These are phyloP conservation scores for Melopsittacus undulatus DNA, from an alignment of 2,797 vertebrate species.

Conservation along the genomic window DNA sequence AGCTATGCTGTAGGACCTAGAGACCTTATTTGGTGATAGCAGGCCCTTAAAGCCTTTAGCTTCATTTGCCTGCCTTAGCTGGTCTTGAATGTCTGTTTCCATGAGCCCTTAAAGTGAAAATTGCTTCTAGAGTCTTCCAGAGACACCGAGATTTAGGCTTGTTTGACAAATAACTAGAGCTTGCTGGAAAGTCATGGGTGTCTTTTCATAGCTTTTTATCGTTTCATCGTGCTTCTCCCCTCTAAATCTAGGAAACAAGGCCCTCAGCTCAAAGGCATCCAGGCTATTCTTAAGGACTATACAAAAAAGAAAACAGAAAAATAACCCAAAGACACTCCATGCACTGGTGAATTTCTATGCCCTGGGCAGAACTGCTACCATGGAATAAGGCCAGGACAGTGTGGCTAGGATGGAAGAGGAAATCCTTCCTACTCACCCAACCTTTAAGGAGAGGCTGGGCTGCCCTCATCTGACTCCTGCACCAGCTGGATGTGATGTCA, in stretches of 20 bases:
- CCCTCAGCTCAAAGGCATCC: not conserved
- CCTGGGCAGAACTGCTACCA: not conserved
- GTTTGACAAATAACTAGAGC: not conserved
- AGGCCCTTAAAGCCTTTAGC: not conserved
- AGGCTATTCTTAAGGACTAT: not conserved
- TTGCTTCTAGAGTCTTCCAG: not conserved
- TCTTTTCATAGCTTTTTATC: not conserved
- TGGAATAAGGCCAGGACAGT: not conserved
- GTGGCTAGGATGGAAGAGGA: not conserved
- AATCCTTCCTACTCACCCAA: slow-evolving; percentile 18
- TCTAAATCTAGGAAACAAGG: not conserved
- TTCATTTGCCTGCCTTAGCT: not conserved
- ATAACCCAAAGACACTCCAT: not conserved
- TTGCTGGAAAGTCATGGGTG: not conserved
- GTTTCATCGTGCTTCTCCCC: not conserved
- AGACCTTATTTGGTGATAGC: not conserved
- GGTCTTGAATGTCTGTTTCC: not conserved
- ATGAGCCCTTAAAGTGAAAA: not conserved
- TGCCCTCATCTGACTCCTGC: slow-evolving; percentile 38
- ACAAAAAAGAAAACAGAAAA: not conserved
- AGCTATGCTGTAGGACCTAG: not conserved
- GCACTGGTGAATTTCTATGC: slow-evolving; percentile 15
- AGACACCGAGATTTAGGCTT: not conserved
- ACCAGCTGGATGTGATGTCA: not conserved
- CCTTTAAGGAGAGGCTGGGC: slow-evolving; percentile 1